Percentiles rank a stretch among this genome's conserved stretches.
Conservation (phyloP, 2,113 vertebrate genomes). For the Cyanoramphus novaezelandiae region DNA sequence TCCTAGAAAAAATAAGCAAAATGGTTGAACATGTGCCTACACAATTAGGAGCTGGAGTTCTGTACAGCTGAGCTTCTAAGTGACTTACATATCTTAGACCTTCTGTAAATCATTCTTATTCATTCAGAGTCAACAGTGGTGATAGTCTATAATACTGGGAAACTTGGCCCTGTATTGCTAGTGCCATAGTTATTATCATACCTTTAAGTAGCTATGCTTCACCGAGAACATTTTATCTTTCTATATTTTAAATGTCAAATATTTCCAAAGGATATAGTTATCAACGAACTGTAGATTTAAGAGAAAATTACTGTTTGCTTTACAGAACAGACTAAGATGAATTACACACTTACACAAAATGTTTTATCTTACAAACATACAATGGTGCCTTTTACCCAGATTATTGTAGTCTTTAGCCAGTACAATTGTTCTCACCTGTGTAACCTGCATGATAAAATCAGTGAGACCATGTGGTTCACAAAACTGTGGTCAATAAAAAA, state of each 20-base stretch:
- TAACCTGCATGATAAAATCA: neutral
- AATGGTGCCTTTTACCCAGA: neutral
- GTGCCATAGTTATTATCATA: neutral
- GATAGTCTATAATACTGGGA: neutral
- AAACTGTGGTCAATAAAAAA: neutral
- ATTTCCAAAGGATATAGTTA: neutral
- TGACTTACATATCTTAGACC: neutral
- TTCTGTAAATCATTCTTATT: neutral
- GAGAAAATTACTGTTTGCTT: neutral
- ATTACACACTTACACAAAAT: neutral
- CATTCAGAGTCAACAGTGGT: neutral
- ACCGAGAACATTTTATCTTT: neutral
- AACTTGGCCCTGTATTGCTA: neutral
- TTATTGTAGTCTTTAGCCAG: neutral
- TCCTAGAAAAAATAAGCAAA: neutral
- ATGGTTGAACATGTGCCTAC: neutral
- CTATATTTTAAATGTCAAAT: neutral
- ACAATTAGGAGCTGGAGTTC: neutral
- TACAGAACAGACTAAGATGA: neutral
- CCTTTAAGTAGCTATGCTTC: neutral
- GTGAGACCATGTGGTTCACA: neutral
- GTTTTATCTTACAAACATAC: neutral
- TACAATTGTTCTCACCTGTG: neutral
- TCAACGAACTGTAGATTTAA: neutral
- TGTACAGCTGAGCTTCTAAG: neutral